These are phyloP conservation scores for Epizoanthus ramosus DNA, from an alignment of 92 coral and sea anemone species.

Conservation along the genomic window DNA sequence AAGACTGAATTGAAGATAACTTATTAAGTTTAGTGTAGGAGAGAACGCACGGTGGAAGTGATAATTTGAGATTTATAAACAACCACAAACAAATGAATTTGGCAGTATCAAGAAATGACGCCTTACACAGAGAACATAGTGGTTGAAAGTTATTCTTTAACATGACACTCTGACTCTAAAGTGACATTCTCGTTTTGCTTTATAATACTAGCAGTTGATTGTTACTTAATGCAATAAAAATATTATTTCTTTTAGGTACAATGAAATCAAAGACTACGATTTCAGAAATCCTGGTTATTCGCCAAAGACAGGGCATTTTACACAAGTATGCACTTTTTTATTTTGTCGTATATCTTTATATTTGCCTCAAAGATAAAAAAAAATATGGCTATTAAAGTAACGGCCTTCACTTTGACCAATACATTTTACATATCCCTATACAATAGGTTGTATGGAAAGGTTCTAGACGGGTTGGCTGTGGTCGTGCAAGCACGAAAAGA, in stretches of 20 bases:
- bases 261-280: conserved; percentile 54
- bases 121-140: too few species aligned
- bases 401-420: not conserved
- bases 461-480: conserved; percentile 19
- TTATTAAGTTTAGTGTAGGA: too few species aligned
- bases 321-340: conserved; percentile 21
- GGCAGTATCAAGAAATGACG: too few species aligned
- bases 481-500: not conserved
- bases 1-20: too few species aligned
- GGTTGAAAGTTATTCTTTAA: not conserved
- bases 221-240: not conserved
- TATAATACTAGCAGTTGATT: not conserved
- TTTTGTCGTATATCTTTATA: not conserved
- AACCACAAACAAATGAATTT: too few species aligned
- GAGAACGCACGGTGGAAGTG: too few species aligned
- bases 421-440: not conserved
- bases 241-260: conserved; percentile 32
- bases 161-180: not conserved
- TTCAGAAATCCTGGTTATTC: conserved; percentile 45
- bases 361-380: not conserved
- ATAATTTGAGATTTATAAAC: too few species aligned
- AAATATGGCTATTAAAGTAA: not conserved
- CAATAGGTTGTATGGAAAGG: conserved; percentile 16
- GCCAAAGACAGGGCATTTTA: conserved; percentile 56
- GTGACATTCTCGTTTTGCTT: not conserved